A percentile compares a stretch with the other conserved stretches of the same genome.
These are phyloP conservation scores for Entomobrya proxima DNA, from an alignment of 2,888 invertebrate species.

Conservation along the genomic window DNA sequence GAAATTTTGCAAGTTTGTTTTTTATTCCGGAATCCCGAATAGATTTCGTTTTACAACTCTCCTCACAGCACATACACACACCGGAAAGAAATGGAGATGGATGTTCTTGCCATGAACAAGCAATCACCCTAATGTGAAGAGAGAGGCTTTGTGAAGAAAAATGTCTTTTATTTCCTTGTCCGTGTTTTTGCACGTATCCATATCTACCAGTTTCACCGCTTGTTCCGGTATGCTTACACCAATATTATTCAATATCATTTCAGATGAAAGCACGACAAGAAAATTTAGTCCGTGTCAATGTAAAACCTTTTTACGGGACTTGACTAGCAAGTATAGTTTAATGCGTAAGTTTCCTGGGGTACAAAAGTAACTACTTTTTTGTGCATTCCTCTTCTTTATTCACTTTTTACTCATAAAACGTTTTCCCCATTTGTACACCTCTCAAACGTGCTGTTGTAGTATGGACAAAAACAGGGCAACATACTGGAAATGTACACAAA, in stretches of 20 bases:
- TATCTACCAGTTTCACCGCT: too few relatives aligned
- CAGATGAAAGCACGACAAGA: neutral
- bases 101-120: slow-evolving; percentile 18
- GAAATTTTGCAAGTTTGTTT: neutral
- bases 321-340: too few relatives aligned
- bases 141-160: neutral
- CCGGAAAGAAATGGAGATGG: neutral
- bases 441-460: too few relatives aligned
- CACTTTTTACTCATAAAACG: slow-evolving; percentile 1
- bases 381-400: neutral
- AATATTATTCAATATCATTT: neutral
- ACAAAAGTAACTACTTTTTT: neutral
- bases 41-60: slow-evolving; percentile 14
- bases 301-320: neutral
- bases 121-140: slow-evolving; percentile 23
- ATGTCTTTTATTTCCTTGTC: neutral
- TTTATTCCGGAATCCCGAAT: neutral
- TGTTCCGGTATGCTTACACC: neutral
- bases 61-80: neutral
- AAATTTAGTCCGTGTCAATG: neutral
- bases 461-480: too few relatives aligned
- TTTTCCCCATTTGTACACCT: neutral
- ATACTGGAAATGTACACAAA: too few relatives aligned
- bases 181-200: neutral
- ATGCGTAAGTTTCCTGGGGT: too few relatives aligned